Evolutionary conservation across 2,797 vertebrate genomes (phyloP).

Genomic region (Rousettus madagascariensis): DNA sequence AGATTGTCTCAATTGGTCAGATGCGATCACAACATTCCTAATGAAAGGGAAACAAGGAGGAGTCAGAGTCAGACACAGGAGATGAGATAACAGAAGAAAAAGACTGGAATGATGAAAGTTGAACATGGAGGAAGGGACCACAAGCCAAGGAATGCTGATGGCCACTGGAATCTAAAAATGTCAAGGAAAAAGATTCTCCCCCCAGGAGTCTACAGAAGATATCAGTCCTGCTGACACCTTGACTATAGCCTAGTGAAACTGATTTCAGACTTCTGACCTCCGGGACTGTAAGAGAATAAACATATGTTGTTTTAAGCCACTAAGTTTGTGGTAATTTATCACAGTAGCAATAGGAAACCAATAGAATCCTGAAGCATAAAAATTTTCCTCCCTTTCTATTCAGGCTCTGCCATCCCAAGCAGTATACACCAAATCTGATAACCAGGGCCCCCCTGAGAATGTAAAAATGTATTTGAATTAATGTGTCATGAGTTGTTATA

Average conservation of each 20-base stretch:
- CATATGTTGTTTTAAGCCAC: background rate
- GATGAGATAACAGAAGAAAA: background rate
- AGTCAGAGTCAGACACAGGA: background rate
- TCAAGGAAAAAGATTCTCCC: background rate
- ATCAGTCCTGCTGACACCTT: background rate
- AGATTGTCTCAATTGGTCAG: background rate
- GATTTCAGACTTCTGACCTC: background rate
- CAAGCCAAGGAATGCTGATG: background rate
- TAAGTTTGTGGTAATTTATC: background rate
- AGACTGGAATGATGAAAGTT: background rate
- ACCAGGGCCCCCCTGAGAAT: background rate
- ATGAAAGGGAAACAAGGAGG: background rate
- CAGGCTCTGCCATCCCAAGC: background rate
- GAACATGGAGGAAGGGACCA: background rate
- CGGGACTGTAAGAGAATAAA: background rate
- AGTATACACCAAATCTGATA: background rate
- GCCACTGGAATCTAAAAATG: background rate
- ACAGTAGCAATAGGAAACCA: background rate
- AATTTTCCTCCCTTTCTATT: background rate
- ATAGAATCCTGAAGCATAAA: background rate
- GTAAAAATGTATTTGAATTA: constrained; percentile 14
- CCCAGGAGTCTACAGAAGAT: accelerated
- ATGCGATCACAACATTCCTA: background rate
- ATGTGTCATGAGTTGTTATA: background rate
- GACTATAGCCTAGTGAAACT: background rate